Evolutionary conservation across 2,888 invertebrate genomes (phyloP).

Genomic region (Achlya flavicornis): DNA sequence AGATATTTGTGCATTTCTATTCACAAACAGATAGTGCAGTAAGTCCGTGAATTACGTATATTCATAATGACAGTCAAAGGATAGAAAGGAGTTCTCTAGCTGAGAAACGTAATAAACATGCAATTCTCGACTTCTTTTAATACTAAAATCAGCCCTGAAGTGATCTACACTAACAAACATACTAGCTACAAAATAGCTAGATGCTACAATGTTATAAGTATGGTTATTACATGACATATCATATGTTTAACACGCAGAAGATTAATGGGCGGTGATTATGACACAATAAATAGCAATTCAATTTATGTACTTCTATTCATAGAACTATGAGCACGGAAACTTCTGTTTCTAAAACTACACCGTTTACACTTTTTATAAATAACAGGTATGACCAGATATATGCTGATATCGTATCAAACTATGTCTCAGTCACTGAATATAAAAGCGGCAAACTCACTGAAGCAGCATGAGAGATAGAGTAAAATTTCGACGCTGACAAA

Average conservation of each 20-base stretch:
- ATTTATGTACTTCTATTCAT: background rate
- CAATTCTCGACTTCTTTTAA: too few relatives aligned
- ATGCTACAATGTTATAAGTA: background rate
- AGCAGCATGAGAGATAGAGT: too few relatives aligned
- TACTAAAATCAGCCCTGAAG: background rate
- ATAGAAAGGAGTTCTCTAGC: too few relatives aligned
- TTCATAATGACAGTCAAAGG: too few relatives aligned
- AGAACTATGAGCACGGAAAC: background rate
- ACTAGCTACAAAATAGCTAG: background rate
- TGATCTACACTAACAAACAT: background rate
- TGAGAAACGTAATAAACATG: too few relatives aligned
- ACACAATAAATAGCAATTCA: background rate
- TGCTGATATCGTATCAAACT: background rate
- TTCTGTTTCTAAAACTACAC: background rate
- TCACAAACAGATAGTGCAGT: too few relatives aligned
- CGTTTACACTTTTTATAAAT: background rate
- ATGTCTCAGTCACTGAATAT: background rate
- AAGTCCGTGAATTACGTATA: too few relatives aligned
- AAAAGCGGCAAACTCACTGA: too few relatives aligned
- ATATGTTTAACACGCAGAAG: background rate
- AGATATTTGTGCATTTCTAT: too few relatives aligned
- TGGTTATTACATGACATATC: background rate
- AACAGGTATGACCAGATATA: background rate
- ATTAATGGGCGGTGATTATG: background rate
- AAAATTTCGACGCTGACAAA: too few relatives aligned